A percentile compares a stretch with the other conserved stretches of the same genome.
These are phyloP conservation scores for Acropora yongei DNA, from an alignment of 64 coral and sea anemone species.

Conservation along the genomic window DNA sequence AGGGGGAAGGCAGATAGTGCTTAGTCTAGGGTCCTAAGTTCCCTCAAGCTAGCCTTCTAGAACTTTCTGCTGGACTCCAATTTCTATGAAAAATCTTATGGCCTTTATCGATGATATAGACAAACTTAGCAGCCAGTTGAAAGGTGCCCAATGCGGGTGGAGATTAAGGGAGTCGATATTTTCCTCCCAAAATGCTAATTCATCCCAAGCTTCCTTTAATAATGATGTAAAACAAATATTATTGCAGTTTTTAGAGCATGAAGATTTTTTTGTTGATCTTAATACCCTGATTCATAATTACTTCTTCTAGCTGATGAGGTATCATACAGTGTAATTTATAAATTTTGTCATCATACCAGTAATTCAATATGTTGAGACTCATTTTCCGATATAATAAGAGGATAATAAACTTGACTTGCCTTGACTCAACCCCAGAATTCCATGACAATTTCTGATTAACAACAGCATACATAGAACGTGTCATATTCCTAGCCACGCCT, in stretches of 20 bases:
- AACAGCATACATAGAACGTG: no score
- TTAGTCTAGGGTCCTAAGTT: not conserved
- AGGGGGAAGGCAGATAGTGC: not conserved
- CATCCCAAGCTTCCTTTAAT: constrained; percentile 34
- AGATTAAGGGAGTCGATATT: constrained; percentile 29
- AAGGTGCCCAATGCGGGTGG: not conserved
- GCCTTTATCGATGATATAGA: constrained; percentile 5
- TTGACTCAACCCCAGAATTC: no score
- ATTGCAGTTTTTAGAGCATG: no score
- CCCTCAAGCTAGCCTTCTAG: constrained; percentile 42
- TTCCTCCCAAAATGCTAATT: constrained; percentile 26
- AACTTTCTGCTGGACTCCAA: constrained; percentile 19
- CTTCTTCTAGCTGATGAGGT: no score
- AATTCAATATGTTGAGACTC: no score
- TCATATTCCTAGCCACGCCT: not conserved
- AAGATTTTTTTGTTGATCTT: no score
- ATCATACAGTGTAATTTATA: no score
- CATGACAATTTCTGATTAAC: no score
- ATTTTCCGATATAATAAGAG: no score
- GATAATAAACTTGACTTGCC: no score
- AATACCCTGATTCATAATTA: no score
- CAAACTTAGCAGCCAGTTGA: not conserved
- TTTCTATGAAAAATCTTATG: constrained; percentile 32
- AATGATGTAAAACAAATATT: not conserved
- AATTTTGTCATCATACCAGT: no score